Evolutionary conservation across 2,797 vertebrate genomes (phyloP).

Genomic region (Trachurus trachurus): DNA sequence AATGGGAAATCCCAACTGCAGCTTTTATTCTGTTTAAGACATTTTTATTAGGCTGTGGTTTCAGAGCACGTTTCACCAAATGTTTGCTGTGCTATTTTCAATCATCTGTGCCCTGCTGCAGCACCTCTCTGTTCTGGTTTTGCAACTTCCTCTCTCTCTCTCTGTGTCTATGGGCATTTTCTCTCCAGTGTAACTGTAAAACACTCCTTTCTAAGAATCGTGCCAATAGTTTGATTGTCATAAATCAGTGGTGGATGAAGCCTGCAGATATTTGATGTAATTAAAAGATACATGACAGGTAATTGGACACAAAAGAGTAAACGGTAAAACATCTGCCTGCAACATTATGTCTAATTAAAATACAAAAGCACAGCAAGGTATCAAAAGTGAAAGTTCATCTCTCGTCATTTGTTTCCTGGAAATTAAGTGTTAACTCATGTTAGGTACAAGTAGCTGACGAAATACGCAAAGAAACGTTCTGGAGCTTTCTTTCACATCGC

Average conservation of each 20-base stretch:
- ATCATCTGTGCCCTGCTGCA: conserved; percentile 24
- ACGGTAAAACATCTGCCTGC: not conserved
- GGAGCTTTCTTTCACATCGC: not conserved
- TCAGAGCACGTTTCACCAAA: conserved; percentile 49
- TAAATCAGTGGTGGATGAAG: not conserved
- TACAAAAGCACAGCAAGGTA: not conserved
- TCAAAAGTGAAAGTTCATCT: too few species aligned
- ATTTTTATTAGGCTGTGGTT: conserved; percentile 71
- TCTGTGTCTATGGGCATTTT: conserved; percentile 12
- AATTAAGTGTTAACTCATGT: not conserved
- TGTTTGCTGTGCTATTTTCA: conserved; percentile 54
- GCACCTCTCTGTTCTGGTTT: conserved; percentile 41
- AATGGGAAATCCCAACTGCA: conserved; percentile 67
- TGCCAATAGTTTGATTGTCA: not conserved
- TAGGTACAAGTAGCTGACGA: not conserved
- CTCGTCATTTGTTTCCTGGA: too few species aligned
- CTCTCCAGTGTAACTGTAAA: conserved; percentile 41
- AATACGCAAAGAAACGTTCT: not conserved
- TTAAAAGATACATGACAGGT: not conserved
- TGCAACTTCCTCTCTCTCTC: conserved; percentile 39
- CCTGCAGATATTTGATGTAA: not conserved
- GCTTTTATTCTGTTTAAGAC: conserved; percentile 61
- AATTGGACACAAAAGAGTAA: not conserved
- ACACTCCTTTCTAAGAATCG: conserved; percentile 30
- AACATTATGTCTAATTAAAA: not conserved